Conservation (phyloP, 2,888 invertebrate species). For the Thera britannica region DNA sequence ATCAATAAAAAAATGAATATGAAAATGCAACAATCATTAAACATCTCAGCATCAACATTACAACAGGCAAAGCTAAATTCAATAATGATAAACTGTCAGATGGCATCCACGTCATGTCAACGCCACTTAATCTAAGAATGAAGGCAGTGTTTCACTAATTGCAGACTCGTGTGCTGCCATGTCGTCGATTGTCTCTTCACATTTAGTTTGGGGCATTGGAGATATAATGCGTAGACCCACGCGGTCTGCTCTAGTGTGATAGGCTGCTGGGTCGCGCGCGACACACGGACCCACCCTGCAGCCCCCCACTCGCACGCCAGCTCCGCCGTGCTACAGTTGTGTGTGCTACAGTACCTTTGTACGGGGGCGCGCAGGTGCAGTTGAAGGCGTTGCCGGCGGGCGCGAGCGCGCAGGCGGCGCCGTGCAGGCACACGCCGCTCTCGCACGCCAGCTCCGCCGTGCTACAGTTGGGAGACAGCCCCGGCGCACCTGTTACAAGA, state of each 20-base stretch:
- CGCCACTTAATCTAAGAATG: too few species aligned
- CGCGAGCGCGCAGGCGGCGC: conserved; percentile 87
- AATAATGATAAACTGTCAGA: background rate
- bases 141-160: too few species aligned
- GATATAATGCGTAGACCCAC: too few species aligned
- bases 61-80: background rate
- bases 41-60: conserved; percentile 18
- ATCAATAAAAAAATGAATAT: conserved; percentile 1
- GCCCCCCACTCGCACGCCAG: conserved; percentile 87
- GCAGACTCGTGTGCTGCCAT: too few species aligned
- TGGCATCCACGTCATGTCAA: too few species aligned
- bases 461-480: conserved; percentile 69
- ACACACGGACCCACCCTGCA: too few species aligned
- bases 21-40: conserved; percentile 20
- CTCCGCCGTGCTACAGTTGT: conserved; percentile 66
- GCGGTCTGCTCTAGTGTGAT: too few species aligned
- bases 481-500: conserved; percentile 63
- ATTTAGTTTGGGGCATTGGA: too few species aligned
- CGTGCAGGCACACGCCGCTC: conserved; percentile 90
- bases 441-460: conserved; percentile 83
- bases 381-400: conserved; percentile 84
- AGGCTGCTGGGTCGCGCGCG: too few species aligned
- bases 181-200: too few species aligned
- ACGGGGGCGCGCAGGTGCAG: conserved; percentile 86
- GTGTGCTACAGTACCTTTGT: conserved; percentile 11